These are phyloP conservation scores for Volucella inflata DNA, from an alignment of 2,888 invertebrate genomes.

Conservation along the genomic window DNA sequence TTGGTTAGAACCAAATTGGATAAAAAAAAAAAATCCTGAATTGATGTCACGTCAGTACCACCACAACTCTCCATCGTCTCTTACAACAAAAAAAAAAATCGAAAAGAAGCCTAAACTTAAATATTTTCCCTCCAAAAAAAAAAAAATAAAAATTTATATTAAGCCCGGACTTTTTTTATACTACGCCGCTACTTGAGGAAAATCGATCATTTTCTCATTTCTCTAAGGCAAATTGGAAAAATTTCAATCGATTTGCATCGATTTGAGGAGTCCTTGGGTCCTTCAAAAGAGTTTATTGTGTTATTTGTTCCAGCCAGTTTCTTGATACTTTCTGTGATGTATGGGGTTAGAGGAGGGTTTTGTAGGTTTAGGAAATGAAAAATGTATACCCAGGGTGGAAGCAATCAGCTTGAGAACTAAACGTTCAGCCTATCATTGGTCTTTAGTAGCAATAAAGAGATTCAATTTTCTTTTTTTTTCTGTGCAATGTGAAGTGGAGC, in stretches of 20 bases:
- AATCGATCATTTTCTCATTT: slow-evolving; percentile 41
- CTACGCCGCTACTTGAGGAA: neutral
- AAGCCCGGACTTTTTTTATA: neutral
- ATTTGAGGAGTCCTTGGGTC: neutral
- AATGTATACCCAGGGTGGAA: neutral
- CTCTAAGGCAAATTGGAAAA: slow-evolving; percentile 43
- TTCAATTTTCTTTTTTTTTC: slow-evolving; percentile 46
- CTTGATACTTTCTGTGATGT: neutral
- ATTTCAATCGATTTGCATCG: slow-evolving; percentile 39
- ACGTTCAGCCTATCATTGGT: slow-evolving; percentile 46
- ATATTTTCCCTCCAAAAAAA: slow-evolving; percentile 11
- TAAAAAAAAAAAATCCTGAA: slow-evolving; percentile 7
- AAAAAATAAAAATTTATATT: neutral
- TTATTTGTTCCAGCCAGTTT: neutral
- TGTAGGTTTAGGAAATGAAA: neutral
- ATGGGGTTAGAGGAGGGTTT: neutral
- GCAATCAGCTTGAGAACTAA: slow-evolving; percentile 57
- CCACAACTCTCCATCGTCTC: neutral
- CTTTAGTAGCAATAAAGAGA: slow-evolving; percentile 43
- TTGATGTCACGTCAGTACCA: slow-evolving; percentile 15
- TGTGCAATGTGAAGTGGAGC: neutral
- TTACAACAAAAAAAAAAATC: neutral
- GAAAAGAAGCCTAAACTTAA: slow-evolving; percentile 10
- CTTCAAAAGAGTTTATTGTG: slow-evolving; percentile 9
- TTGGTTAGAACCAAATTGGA: neutral